Evolutionary conservation across 2,888 invertebrate species (phyloP).

Genomic region (Catocala fraxini): DNA sequence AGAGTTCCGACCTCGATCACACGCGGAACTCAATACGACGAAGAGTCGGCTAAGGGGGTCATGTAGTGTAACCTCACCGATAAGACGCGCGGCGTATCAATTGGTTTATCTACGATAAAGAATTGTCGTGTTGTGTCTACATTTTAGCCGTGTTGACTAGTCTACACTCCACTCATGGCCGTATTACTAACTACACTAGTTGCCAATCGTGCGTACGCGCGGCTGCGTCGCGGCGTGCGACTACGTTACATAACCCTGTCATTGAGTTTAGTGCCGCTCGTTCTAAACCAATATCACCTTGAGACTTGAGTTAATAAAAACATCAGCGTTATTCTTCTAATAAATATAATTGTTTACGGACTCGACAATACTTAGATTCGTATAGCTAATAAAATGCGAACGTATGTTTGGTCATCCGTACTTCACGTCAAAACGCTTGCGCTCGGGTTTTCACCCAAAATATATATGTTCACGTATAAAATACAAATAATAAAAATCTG

Average conservation of each 20-base stretch:
- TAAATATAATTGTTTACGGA: too few relatives aligned
- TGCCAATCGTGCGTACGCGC: conserved; percentile 69
- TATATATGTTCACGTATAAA: too few relatives aligned
- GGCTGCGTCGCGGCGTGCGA: conserved; percentile 44
- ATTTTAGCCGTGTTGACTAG: conserved; percentile 38
- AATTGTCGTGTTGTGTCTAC: conserved; percentile 32
- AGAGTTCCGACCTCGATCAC: conserved; percentile 19
- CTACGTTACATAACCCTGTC: conserved; percentile 66
- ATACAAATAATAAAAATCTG: too few relatives aligned
- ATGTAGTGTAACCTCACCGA: conserved; percentile 47
- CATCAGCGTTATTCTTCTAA: conserved; percentile 13
- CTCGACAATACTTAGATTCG: too few relatives aligned
- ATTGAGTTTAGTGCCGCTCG: conserved; percentile 56
- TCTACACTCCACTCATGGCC: conserved; percentile 46
- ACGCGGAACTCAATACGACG: conserved; percentile 31
- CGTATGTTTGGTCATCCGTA: too few relatives aligned
- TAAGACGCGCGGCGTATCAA: conserved; percentile 42
- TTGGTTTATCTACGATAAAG: conserved; percentile 56
- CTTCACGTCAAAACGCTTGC: too few relatives aligned
- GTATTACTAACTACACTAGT: conserved; percentile 55
- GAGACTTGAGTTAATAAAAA: conserved; percentile 52
- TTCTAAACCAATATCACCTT: conserved; percentile 58
- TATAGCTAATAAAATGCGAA: too few relatives aligned
- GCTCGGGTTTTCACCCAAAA: too few relatives aligned
- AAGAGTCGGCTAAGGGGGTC: conserved; percentile 40